phyloP scores from a whole-genome alignment of 1,140 invertebrate genomes.

The Brachionus sp. region DNA sequence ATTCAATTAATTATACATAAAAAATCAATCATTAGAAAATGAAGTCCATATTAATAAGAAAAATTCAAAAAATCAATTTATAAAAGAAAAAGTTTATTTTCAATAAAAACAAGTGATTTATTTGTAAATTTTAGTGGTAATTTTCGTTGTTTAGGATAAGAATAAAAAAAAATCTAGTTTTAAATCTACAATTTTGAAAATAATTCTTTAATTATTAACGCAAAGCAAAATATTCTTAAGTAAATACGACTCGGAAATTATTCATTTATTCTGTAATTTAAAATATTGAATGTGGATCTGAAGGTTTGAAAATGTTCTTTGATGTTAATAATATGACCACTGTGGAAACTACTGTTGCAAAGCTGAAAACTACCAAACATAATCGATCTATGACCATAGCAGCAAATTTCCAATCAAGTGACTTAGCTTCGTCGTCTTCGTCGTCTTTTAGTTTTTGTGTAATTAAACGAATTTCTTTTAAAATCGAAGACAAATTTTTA shows the following conservation, averaged over 20 bases:
- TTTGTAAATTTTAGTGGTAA: background rate
- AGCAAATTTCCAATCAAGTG: slow-evolving; percentile 94
- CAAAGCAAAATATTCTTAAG: background rate
- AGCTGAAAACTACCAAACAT: slow-evolving; percentile 95
- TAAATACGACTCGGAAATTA: background rate
- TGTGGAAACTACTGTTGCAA: slow-evolving; percentile 83
- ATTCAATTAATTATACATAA: background rate
- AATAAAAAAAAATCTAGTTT: background rate
- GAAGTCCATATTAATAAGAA: background rate
- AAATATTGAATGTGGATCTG: slow-evolving; percentile 20
- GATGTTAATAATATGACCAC: slow-evolving; percentile 81
- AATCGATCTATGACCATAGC: slow-evolving; percentile 98
- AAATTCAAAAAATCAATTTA: background rate
- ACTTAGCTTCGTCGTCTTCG: slow-evolving; percentile 57
- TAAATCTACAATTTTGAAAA: background rate
- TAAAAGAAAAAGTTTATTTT: background rate
- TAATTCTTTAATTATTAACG: background rate
- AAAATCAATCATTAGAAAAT: background rate
- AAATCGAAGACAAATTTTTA: slow-evolving; percentile 77
- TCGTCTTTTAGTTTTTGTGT: slow-evolving; percentile 59
- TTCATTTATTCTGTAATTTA: slow-evolving; percentile 68
- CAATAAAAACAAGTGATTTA: background rate
- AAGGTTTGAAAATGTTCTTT: slow-evolving; percentile 51
- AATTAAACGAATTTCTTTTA: slow-evolving; percentile 93
- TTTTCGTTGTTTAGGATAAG: background rate